Conservation (phyloP, 1,140 invertebrate genomes). For the Conopomorpha cramerella region DNA sequence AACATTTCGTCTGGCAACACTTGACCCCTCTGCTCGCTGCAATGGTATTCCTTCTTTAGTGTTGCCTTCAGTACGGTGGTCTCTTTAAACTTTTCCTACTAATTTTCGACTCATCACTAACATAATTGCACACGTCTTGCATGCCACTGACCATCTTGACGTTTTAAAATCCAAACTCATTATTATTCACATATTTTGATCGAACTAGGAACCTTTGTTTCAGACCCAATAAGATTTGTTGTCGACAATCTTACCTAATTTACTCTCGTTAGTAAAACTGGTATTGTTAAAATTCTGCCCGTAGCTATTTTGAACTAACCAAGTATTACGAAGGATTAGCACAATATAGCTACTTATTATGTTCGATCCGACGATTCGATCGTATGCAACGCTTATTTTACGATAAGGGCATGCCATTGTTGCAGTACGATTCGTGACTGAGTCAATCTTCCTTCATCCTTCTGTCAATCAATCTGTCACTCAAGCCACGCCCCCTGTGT, state of each 20-base stretch:
- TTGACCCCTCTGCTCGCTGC: slow-evolving; percentile 14
- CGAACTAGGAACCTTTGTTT: no score
- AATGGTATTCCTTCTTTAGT: slow-evolving; percentile 13
- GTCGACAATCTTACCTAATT: no score
- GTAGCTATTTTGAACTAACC: slow-evolving; percentile 16
- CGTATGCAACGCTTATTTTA: slow-evolving; percentile 59
- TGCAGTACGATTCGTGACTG: slow-evolving; percentile 57
- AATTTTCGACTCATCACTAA: slow-evolving; percentile 58
- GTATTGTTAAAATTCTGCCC: no score
- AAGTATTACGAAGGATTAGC: slow-evolving; percentile 10
- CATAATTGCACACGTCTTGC: slow-evolving; percentile 30
- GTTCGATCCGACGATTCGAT: slow-evolving; percentile 33
- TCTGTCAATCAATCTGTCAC: no score
- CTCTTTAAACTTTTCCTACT: slow-evolving; percentile 16
- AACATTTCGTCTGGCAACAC: slow-evolving; percentile 31
- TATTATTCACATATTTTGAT: no score
- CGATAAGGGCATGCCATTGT: slow-evolving; percentile 52
- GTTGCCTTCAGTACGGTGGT: slow-evolving; percentile 4
- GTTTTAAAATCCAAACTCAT: no score
- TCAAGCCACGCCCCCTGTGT: no score
- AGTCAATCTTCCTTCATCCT: slow-evolving; percentile 23
- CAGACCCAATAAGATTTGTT: no score
- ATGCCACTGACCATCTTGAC: no score
- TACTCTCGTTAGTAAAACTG: no score
- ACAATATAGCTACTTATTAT: slow-evolving; percentile 26